phyloP scores from a whole-genome alignment of 2,797 vertebrate species.

The Rhinella marina region DNA sequence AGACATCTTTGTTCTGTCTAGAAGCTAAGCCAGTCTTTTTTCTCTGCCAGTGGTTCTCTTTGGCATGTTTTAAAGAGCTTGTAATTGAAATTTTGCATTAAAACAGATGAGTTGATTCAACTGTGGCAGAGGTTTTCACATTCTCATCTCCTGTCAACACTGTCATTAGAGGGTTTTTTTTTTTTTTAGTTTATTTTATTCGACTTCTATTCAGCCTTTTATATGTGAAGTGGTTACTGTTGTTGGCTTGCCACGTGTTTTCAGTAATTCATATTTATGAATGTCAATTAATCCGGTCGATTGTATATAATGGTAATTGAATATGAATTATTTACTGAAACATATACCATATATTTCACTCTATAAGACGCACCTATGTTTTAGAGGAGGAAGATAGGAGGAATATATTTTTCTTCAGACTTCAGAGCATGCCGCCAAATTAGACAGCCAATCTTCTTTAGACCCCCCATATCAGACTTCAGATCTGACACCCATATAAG shows the following conservation, averaged over 20 bases:
- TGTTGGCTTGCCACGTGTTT: not conserved
- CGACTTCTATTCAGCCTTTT: slow-evolving; percentile 16
- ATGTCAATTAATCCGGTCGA: not conserved
- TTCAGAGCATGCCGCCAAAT: no score
- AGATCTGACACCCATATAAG: no score
- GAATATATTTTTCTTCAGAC: no score
- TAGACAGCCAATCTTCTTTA: no score
- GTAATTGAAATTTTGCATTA: slow-evolving; percentile 59
- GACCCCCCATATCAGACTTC: no score
- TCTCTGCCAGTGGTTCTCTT: slow-evolving; percentile 48
- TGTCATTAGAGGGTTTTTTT: slow-evolving; percentile 24
- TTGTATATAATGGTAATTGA: not conserved
- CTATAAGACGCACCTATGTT: no score
- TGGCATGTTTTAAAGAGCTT: slow-evolving; percentile 52
- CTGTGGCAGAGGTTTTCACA: slow-evolving; percentile 50
- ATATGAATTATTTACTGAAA: not conserved
- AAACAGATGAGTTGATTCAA: slow-evolving; percentile 57
- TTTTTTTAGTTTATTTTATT: slow-evolving; percentile 31
- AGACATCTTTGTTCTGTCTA: slow-evolving; percentile 58
- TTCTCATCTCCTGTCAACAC: slow-evolving; percentile 45
- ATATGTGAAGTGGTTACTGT: slow-evolving; percentile 18
- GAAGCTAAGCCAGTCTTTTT: slow-evolving; percentile 41
- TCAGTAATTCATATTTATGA: slow-evolving; percentile 15
- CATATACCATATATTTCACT: not conserved
- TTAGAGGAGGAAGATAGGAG: no score